These are phyloP conservation scores for Margarornis squamiger DNA, from an alignment of 2,797 vertebrate genomes.

Conservation along the genomic window DNA sequence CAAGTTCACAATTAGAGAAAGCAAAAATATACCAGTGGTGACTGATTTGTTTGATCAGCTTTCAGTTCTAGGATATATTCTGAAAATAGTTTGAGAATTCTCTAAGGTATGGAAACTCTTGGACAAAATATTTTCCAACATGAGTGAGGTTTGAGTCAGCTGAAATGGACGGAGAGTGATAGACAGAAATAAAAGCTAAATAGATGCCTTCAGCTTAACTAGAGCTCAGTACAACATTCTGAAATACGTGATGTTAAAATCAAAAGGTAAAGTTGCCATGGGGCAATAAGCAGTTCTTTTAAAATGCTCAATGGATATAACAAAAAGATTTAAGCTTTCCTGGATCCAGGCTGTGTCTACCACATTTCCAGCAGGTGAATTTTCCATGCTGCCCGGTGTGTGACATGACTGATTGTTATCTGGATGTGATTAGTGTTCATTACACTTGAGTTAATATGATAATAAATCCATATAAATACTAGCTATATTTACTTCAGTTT, in stretches of 20 bases:
- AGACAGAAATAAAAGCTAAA: background rate
- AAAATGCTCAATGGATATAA: background rate
- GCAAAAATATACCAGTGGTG: background rate
- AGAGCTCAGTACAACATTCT: background rate
- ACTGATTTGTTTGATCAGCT: background rate
- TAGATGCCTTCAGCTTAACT: background rate
- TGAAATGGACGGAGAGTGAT: background rate
- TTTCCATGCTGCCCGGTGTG: background rate
- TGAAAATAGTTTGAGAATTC: background rate
- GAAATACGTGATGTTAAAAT: background rate
- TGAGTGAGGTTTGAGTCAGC: background rate
- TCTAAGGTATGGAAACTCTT: background rate
- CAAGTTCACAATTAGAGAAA: background rate
- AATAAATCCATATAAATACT: background rate
- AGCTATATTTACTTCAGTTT: background rate
- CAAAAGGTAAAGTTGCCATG: background rate
- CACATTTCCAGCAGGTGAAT: background rate
- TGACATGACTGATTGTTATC: background rate
- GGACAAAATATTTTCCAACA: background rate
- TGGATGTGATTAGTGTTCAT: background rate
- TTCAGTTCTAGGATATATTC: background rate
- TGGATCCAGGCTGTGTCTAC: background rate
- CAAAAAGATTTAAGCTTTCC: background rate
- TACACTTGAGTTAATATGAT: background rate
- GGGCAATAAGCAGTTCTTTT: background rate